Conservation (phyloP, 2,113 vertebrate species). For the Paedocypris sp. region DNA sequence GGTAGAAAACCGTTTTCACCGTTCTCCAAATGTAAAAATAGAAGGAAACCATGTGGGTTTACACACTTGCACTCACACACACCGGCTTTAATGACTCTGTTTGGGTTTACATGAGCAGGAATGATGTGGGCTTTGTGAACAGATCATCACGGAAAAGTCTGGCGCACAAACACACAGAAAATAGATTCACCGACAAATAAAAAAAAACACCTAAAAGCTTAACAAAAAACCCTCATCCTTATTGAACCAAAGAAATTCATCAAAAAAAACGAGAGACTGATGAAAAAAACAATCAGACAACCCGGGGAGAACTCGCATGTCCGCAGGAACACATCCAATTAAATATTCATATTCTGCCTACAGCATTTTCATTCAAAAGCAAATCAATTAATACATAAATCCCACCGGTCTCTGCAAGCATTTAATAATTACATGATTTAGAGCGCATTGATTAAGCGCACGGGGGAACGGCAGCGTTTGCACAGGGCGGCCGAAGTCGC, state of each 20-base stretch:
- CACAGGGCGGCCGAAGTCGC: background rate
- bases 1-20: background rate
- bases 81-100: constrained; percentile 7
- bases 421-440: background rate
- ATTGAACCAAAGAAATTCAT: too few relatives aligned
- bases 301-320: too few relatives aligned
- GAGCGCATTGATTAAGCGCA: background rate
- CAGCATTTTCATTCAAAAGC: background rate
- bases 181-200: too few relatives aligned
- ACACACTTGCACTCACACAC: background rate
- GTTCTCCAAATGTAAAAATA: too few relatives aligned
- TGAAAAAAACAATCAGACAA: too few relatives aligned
- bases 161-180: background rate
- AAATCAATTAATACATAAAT: constrained; percentile 1
- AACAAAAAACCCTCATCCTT: too few relatives aligned
- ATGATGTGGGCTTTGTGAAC: constrained; percentile 20
- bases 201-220: too few relatives aligned
- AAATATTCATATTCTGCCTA: background rate
- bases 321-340: background rate
- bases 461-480: background rate
- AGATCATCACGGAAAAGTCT: constrained; percentile 5
- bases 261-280: too few relatives aligned
- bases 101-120: constrained; percentile 1
- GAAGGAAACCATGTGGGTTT: background rate
- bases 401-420: background rate